Percentiles rank a stretch among this genome's conserved stretches.
phyloP scores from a whole-genome alignment of 2,797 vertebrate genomes.

The Takifugu rubripes region DNA sequence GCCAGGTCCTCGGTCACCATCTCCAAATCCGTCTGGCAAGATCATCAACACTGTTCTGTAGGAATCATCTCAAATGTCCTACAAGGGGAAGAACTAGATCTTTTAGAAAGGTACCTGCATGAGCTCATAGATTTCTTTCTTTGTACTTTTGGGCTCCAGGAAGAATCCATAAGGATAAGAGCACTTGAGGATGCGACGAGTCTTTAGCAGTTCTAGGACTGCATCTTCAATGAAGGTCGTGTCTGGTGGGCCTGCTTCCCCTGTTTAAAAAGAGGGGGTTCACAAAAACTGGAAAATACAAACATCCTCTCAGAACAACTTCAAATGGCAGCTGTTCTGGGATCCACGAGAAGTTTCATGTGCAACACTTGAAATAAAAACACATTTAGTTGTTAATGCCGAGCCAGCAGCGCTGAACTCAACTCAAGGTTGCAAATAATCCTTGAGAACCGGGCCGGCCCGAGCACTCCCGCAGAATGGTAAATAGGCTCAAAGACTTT shows the following conservation, averaged over 20 bases:
- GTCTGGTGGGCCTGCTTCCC: conserved; percentile 92
- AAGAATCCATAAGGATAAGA: conserved; percentile 99
- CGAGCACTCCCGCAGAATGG: no score
- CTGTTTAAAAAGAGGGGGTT: conserved; percentile 58
- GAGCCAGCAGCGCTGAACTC: no score
- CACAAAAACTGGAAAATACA: conserved; percentile 3
- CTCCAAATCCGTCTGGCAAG: conserved; percentile 90
- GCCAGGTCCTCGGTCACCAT: conserved; percentile 99
- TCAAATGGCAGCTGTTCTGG: no score
- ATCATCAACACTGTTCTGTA: no score
- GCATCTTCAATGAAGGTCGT: conserved; percentile 99
- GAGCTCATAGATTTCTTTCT: conserved; percentile 99
- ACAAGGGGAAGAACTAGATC: conserved; percentile 21
- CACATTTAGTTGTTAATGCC: no score
- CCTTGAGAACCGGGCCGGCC: no score
- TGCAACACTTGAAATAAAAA: no score
- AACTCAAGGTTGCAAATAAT: no score
- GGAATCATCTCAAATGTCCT: conserved; percentile 29
- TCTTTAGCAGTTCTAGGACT: conserved; percentile 95
- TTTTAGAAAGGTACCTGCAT: conserved; percentile 86
- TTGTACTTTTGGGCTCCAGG: conserved; percentile 99
- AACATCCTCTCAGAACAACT: no score
- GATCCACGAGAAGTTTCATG: no score
- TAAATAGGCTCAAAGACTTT: no score
- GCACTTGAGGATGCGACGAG: conserved; percentile 98